Evolutionary conservation across 1,140 invertebrate species (phyloP).

Genomic region (Ectropis grisescens): DNA sequence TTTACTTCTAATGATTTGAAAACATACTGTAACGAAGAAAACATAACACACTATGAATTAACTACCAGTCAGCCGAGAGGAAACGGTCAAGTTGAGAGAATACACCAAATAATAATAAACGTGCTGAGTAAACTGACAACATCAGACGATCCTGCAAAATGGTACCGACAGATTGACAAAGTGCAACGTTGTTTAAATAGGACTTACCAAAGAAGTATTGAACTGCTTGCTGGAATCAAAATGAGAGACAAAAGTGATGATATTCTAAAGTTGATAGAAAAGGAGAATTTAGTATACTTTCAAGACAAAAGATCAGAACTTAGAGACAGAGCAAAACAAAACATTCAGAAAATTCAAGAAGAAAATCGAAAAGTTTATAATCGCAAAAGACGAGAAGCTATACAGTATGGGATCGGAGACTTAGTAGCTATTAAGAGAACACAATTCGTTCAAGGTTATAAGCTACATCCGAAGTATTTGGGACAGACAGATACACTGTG

Average conservation of each 20-base stretch:
- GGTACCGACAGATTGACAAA: slow-evolving; percentile 27
- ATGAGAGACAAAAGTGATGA: slow-evolving; percentile 25
- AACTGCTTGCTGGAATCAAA: slow-evolving; percentile 29
- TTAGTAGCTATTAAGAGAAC: slow-evolving; percentile 44
- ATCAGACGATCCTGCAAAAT: slow-evolving; percentile 23
- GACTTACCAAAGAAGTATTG: slow-evolving; percentile 19
- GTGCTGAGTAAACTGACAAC: slow-evolving; percentile 32
- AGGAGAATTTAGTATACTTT: too few species aligned
- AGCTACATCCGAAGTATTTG: slow-evolving; percentile 39
- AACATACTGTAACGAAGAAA: slow-evolving; percentile 29
- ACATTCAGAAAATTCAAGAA: slow-evolving; percentile 36
- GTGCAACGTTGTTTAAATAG: slow-evolving; percentile 32
- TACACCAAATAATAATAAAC: slow-evolving; percentile 23
- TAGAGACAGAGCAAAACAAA: slow-evolving; percentile 17
- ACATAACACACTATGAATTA: slow-evolving; percentile 28
- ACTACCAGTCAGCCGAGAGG: slow-evolving; percentile 27
- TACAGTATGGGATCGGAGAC: slow-evolving; percentile 26
- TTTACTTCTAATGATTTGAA: slow-evolving; percentile 37
- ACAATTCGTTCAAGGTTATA: slow-evolving; percentile 32
- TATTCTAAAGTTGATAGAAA: too few species aligned
- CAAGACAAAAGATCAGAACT: slow-evolving; percentile 13
- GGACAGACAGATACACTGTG: slow-evolving; percentile 29
- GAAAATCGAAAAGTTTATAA: slow-evolving; percentile 32
- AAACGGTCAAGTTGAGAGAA: slow-evolving; percentile 39
- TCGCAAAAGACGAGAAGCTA: slow-evolving; percentile 19